Evolutionary conservation across 2,888 invertebrate genomes (phyloP).

Genomic region (Rugalucina vietnamica): DNA sequence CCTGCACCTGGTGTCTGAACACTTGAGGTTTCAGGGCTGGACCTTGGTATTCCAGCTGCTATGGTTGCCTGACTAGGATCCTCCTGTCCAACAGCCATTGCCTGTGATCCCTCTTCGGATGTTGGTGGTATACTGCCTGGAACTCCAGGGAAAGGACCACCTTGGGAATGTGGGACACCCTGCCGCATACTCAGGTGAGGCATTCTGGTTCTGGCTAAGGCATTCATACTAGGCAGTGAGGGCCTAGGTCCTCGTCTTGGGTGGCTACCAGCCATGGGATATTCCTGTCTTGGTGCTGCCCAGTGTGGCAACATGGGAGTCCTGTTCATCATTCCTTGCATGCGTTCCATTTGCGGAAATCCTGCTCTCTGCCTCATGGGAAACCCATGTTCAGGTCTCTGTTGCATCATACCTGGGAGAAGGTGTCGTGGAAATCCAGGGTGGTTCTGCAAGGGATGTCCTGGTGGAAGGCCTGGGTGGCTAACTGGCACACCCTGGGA

Average conservation of each 20-base stretch:
- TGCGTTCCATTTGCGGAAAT: constrained; percentile 39
- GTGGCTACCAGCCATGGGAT: background rate
- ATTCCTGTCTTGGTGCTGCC: constrained; percentile 50
- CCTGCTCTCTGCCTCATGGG: constrained; percentile 23
- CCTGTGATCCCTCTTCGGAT: background rate
- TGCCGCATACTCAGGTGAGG: constrained; percentile 17
- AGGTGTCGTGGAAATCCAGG: background rate
- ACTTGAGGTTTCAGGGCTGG: background rate
- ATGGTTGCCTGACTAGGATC: constrained; percentile 13
- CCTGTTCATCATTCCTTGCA: constrained; percentile 31
- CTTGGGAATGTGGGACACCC: background rate
- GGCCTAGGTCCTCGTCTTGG: constrained; percentile 38
- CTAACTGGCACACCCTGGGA: constrained; percentile 1
- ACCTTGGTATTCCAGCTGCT: background rate
- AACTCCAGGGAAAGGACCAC: background rate
- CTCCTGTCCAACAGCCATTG: background rate
- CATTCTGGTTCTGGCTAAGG: background rate
- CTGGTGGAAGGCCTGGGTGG: constrained; percentile 9
- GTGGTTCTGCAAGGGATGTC: constrained; percentile 24
- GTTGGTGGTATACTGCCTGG: background rate
- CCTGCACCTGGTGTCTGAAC: constrained; percentile 14
- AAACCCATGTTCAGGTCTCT: constrained; percentile 22
- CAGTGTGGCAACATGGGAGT: constrained; percentile 58
- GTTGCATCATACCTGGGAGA: constrained; percentile 27
- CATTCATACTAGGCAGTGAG: constrained; percentile 3